Conservation (phyloP, 2,888 invertebrate species). For the Xanthia togata region DNA sequence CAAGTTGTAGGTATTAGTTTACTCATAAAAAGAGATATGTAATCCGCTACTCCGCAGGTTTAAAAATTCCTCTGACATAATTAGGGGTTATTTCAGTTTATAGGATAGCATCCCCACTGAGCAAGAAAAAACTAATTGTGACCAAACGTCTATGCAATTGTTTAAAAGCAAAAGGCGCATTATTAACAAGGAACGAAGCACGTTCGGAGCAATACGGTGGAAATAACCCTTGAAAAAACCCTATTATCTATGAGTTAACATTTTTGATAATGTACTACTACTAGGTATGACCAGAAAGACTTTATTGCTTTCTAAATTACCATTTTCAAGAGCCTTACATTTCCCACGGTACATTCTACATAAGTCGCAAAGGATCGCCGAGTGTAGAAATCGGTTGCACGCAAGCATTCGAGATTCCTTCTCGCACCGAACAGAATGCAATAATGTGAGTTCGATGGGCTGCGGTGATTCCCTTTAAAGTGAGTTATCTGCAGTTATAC, state of each 20-base stretch:
- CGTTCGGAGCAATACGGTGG: no score
- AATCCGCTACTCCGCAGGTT: background rate
- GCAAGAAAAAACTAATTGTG: background rate
- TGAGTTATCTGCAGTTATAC: conserved; percentile 34
- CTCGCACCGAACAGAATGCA: conserved; percentile 60
- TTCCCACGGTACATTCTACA: conserved; percentile 29
- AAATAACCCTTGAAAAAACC: background rate
- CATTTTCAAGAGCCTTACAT: conserved; percentile 28
- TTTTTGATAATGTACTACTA: background rate
- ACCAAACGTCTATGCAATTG: background rate
- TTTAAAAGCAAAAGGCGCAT: background rate
- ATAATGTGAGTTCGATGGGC: conserved; percentile 48
- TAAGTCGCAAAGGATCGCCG: conserved; percentile 43
- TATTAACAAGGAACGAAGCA: conserved; percentile 2
- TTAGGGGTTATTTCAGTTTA: background rate
- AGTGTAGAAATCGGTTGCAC: conserved; percentile 63
- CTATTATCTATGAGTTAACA: background rate
- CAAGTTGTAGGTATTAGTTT: background rate
- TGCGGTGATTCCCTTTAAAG: conserved; percentile 50
- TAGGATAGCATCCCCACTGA: background rate
- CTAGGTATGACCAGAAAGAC: background rate
- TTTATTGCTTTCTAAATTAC: conserved; percentile 8
- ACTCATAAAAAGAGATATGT: background rate
- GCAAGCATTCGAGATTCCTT: conserved; percentile 56
- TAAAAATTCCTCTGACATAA: background rate